Base-by-base conservation (phyloP, 2,797 vertebrate genomes). In the Anguilla marmorata region DNA sequence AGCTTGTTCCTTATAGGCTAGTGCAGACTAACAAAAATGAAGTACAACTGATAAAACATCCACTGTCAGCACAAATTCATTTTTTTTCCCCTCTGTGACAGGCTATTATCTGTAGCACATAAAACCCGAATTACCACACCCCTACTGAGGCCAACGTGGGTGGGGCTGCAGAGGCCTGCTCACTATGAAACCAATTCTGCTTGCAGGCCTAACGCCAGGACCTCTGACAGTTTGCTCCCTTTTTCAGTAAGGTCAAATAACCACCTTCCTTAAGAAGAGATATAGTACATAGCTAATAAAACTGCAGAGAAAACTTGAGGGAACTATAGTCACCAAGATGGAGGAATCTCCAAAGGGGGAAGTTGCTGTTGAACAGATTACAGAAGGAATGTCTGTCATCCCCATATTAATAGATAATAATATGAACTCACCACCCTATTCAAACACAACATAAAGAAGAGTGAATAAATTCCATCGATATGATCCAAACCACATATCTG, bases 101-200 rank as follows among this genome's bases (percentile, higher is more conserved):
- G n/a, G 63, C 27, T 41, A 60, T 60, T 54, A 66, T 37, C 60
- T 27, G 9, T 16, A 72, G 33, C 21, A 69, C 80, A 27, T 27
- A 56, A 84, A 84, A 2, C 82, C n/a, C 52, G 12, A 56, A 52
- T 45, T 8, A 52, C 52, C 82, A 84, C 82, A 84, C 48, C 24
- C 45, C 24, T 30, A 84, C 7, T 84, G 50, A 84, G 48, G 48
- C 50, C 27, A 52, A 14, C n/a, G 82, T 84, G 82, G 56, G 80
- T 69, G 76, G n/a, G 58, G 41, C 21, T 82, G 37, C 58, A 45
- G 24, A 24, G 52, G 82, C 82, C 24, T 54, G 30, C 48, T 84
- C 33, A 76, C 74, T 41, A 33, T 76, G 27, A 84, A 84, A 84
- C n/a, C 41, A 84, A 84, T 84, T 84, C 52, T 24, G 74, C 74